Percentiles rank a stretch among this genome's conserved stretches.
These are phyloP conservation scores for Prinia subflava DNA, from an alignment of 2,113 vertebrate species.

Conservation along the genomic window DNA sequence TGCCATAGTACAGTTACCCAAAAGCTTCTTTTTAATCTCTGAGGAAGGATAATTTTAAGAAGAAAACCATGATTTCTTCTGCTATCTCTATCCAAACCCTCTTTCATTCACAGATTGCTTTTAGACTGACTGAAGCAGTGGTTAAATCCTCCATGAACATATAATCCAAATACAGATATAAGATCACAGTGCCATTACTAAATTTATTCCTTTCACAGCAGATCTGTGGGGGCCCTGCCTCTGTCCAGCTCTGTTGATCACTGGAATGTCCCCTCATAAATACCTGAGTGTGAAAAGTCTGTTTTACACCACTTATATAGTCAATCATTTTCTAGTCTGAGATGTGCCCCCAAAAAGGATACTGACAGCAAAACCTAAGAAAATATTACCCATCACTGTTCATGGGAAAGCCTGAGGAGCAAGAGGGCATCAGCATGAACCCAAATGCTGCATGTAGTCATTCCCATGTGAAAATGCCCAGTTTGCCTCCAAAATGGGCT, in stretches of 20 bases:
- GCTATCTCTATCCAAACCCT: background rate
- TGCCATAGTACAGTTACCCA: background rate
- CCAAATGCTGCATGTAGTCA: background rate
- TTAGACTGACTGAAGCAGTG: background rate
- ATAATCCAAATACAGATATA: background rate
- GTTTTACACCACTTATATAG: background rate
- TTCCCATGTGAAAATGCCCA: background rate
- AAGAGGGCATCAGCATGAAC: background rate
- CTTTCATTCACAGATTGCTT: constrained; percentile 11
- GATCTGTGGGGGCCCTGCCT: background rate
- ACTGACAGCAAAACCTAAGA: background rate
- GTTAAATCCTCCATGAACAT: background rate
- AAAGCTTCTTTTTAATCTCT: constrained; percentile 10
- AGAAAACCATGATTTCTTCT: background rate
- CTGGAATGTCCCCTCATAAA: background rate
- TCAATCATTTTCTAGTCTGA: background rate
- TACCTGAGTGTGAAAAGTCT: background rate
- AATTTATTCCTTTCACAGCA: background rate
- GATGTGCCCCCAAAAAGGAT: background rate
- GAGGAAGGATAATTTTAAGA: background rate
- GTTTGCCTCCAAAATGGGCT: background rate
- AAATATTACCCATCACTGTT: background rate
- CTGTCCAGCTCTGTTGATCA: background rate
- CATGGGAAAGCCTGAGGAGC: background rate
- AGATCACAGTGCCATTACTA: background rate